Evolutionary conservation across 2,888 invertebrate genomes (phyloP), one percentile per base, ranked within the genome.

Genomic region (Pachliopta kotzebuea): DNA sequence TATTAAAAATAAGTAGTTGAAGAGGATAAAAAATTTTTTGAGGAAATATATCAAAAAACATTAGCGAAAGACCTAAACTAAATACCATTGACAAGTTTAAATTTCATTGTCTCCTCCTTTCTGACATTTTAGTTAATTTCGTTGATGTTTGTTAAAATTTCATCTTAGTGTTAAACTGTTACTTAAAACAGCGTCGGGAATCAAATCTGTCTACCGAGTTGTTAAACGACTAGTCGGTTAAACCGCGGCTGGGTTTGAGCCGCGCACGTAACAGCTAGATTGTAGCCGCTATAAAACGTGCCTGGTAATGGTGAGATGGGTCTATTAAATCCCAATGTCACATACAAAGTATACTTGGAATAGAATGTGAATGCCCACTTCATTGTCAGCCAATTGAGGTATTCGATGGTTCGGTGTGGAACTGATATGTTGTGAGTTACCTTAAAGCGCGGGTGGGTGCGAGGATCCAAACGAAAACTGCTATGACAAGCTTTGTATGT

Each of bases 351-450:
- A 24, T 37, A 24, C 17, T 50, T 37, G 58, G 31, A 59, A 59
- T 59, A 55, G 63, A 6, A 11, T 54, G 24, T 50, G 49, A 37
- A 58, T 21, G 23, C 31, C 9, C 31, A 54, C 53, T 24, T 63
- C 29, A 60, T 64, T 64, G 64, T 64, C n/a, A n/a, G 29, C 45
- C 60, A 64, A 64, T 60, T 50, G 60, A 56, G 20, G 26, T 64
- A 64, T 60, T 64, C 42, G 56, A 56, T 60, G 23, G 55, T 29
- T 29, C 42, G 56, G 26, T 60, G 57, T 26, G 21, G 52, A 29
- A 18, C 4, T 50, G 52, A 23, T 26, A 50, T 52, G 64, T 56
- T 53, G 55, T 55, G 45, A 23, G n/a, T 21, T 26, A 26, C 45
- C 21, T 31, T 17, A 11, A 21, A 31, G 20, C 31, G 37, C 20